Evolutionary conservation across 2,888 invertebrate genomes (phyloP), one percentile per base, ranked within the genome.

Genomic region (Drosophila heteroneura): DNA sequence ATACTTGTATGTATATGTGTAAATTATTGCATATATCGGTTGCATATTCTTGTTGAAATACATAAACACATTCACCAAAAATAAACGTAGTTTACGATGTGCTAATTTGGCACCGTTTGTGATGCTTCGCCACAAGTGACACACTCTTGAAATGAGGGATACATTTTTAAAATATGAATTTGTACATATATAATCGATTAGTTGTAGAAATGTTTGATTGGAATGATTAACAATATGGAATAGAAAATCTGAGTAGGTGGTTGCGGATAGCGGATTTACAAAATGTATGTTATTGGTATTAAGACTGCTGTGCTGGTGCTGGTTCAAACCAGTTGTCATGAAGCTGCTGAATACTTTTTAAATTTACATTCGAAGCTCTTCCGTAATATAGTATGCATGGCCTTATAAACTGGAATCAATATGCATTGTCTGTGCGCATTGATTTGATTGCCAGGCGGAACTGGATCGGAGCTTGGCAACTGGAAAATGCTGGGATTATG

Each of bases 211-310:
- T 67, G 54, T 65, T 78, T 76, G 62, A 60, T 66, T 85, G 85
- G 90, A 86, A 86, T 86, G 85, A 61, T 76, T 75, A 37, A 65
- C 52, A 60, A 58, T 47, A 71, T 76, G 76, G 84, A 84, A 84
- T 89, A 67, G 16, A 60, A 41, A 57, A 39, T 64, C 22, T n/a
- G 39, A 22, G 49, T 54, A 26, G 51, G 58, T 65, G 47, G 39
- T 70, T 75, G 65, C 58, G 41, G 2, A 60, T 54, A 57, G 58
- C 28, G 37, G 33, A 61, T 75, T 75, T 74, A 78, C 63, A 68
- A 64, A 75, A 68, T 73, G 61, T 47, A 74, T 70, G 51, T 65
- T 58, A 72, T 79, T 70, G 74, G 81, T 62, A 74, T 70, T 58
- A 63, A 44, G 64, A 64, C 67, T 61, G 54, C 33, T 57, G 58